Conservation (phyloP, 1,140 invertebrate genomes). For the Polypedilum pembai region DNA sequence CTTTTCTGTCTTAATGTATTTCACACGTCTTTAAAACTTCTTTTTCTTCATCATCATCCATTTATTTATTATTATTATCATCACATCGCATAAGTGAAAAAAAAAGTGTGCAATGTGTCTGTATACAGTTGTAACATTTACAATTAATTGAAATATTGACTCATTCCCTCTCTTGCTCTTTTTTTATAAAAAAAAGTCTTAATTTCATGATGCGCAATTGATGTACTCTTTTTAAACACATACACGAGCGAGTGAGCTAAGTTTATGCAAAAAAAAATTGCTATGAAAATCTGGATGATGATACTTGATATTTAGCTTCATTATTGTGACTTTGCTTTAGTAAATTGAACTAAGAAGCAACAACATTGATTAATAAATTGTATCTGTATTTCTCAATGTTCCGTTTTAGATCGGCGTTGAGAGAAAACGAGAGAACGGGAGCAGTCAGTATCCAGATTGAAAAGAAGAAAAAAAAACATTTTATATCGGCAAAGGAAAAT, state of each 20-base stretch:
- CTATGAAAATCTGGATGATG: neutral
- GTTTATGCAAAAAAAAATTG: neutral
- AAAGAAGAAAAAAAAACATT: neutral
- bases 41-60: neutral
- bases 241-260: neutral
- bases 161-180: neutral
- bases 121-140: neutral
- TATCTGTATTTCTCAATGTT: neutral
- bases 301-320: neutral
- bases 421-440: neutral
- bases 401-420: neutral
- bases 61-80: constrained; percentile 13
- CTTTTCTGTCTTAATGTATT: neutral
- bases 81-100: constrained; percentile 5
- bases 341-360: neutral
- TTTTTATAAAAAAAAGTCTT: neutral
- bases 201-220: neutral
- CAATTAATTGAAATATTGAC: constrained; percentile 1
- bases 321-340: neutral
- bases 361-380: neutral
- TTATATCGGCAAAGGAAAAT: constrained; percentile 19
- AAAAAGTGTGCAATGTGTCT: neutral
- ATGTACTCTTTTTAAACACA: neutral
- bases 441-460: neutral
- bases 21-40: neutral